Conservation (phyloP, 2,797 vertebrate genomes). For the Coendou prehensilis region DNA sequence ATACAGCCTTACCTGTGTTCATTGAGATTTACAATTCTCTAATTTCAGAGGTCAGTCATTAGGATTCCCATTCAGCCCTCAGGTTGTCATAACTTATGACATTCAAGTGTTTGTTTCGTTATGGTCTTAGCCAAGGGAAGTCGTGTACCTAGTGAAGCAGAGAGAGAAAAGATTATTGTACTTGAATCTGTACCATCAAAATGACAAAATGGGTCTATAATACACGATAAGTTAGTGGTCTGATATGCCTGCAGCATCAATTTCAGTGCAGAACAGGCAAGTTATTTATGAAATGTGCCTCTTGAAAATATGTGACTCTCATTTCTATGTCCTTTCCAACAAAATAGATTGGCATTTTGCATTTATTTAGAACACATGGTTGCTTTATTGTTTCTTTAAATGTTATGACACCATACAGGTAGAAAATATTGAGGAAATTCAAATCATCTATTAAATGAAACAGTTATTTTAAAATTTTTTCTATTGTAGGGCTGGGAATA, state of each 20-base stretch:
- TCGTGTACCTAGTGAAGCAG: conserved; percentile 82
- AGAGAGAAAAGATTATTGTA: conserved; percentile 83
- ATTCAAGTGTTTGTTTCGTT: conserved; percentile 76
- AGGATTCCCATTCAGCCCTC: conserved; percentile 84
- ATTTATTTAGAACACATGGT: conserved; percentile 71
- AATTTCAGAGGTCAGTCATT: conserved; percentile 86
- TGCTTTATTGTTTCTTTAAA: conserved; percentile 78
- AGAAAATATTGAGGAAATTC: conserved; percentile 47
- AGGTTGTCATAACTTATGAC: conserved; percentile 84
- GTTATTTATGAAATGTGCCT: conserved; percentile 88
- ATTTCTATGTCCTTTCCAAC: conserved; percentile 82
- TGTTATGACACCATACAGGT: conserved; percentile 65
- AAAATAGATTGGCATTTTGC: conserved; percentile 79
- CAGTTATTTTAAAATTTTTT: neutral
- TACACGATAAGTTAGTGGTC: conserved; percentile 87
- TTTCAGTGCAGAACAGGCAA: conserved; percentile 84
- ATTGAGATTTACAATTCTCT: conserved; percentile 84
- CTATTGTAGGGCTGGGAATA: no score
- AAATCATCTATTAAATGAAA: neutral
- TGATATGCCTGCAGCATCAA: conserved; percentile 85
- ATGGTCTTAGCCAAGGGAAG: conserved; percentile 82
- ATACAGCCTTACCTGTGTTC: conserved; percentile 62
- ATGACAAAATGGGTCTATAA: conserved; percentile 84
- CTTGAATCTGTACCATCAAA: conserved; percentile 86
- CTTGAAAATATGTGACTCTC: conserved; percentile 82